Evolutionary conservation across 2,113 vertebrate genomes (phyloP).

Genomic region (Piaya cayana): DNA sequence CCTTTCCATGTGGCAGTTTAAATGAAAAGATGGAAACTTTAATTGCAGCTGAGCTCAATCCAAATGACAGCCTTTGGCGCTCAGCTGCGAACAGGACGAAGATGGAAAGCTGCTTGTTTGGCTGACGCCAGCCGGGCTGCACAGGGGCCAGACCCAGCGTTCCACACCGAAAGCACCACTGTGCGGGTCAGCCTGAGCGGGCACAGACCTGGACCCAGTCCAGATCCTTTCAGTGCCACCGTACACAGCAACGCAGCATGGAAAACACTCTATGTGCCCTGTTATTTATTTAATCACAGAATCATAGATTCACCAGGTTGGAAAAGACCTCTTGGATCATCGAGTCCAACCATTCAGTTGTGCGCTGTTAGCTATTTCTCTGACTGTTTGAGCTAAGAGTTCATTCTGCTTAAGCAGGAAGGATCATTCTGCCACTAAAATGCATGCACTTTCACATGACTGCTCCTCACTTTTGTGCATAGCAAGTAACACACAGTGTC

Average conservation of each 20-base stretch:
- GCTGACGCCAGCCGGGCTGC: neutral
- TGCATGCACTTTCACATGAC: too few species aligned
- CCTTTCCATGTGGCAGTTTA: constrained; percentile 22
- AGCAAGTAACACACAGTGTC: too few species aligned
- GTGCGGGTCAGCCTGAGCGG: neutral
- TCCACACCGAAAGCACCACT: neutral
- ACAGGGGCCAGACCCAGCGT: neutral
- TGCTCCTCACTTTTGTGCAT: too few species aligned
- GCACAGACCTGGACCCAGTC: neutral
- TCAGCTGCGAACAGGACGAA: neutral
- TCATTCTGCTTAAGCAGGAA: neutral
- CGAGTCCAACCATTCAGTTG: too few species aligned
- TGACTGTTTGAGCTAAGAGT: neutral
- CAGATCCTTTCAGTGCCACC: neutral
- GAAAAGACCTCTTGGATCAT: too few species aligned
- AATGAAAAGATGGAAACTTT: constrained; percentile 36
- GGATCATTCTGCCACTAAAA: neutral
- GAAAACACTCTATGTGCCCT: neutral
- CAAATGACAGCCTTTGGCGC: constrained; percentile 23
- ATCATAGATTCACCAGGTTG: too few species aligned
- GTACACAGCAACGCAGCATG: neutral
- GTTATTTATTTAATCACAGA: too few species aligned
- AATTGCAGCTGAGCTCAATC: constrained; percentile 7
- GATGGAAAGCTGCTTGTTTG: neutral
- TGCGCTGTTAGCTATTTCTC: neutral